Evolutionary conservation across 2,113 vertebrate species (phyloP), one percentile per base, ranked within the genome.

Genomic region (Agelaius tricolor): DNA sequence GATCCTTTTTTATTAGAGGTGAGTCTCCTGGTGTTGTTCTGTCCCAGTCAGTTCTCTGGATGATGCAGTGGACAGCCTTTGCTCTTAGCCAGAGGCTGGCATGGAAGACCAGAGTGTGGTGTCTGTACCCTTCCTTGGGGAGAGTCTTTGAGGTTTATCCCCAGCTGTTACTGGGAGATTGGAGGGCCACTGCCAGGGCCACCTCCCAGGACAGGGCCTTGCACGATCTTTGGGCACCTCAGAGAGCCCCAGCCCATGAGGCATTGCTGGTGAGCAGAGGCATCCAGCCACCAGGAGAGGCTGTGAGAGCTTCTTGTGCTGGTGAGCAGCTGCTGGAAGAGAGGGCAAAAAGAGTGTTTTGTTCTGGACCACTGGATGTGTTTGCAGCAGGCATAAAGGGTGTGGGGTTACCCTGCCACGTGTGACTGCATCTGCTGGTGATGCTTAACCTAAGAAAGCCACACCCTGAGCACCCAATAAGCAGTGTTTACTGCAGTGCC

Each of bases 211-310:
- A 24, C n/a, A 3, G 46, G 49, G 23, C 57, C 65, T 68, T 63
- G 43, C 11, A 6, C 2, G 3, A 14, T 20, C n/a, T 62, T 26
- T 0, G 1, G 31, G 49, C 59, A 59, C 49, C 54, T 52, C 1
- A 1, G 47, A 22, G 21, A 55, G 14, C 3, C 11, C 19, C 46
- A 69, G 31, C n/a, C 22, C 0, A 0, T 1, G 47, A 46, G 47
- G 39, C 2, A 1, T 54, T 67, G 15, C 51, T 76, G 72, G 57
- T 41, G 24, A 28, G 9, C 33, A 31, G 41, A 3, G 3, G n/a
- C 57, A 54, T 35, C 52, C 81, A 72, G 37, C 27, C 62, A 3
- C 30, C 51, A 8, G 8, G 26, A 31, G 58, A 49, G 37, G 10
- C 54, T 37, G 26, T 37, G 41, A 26, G 33, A 65, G 31, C 21